phyloP scores from a whole-genome alignment of 2,888 invertebrate species.

The Chymomyza procnemis region DNA sequence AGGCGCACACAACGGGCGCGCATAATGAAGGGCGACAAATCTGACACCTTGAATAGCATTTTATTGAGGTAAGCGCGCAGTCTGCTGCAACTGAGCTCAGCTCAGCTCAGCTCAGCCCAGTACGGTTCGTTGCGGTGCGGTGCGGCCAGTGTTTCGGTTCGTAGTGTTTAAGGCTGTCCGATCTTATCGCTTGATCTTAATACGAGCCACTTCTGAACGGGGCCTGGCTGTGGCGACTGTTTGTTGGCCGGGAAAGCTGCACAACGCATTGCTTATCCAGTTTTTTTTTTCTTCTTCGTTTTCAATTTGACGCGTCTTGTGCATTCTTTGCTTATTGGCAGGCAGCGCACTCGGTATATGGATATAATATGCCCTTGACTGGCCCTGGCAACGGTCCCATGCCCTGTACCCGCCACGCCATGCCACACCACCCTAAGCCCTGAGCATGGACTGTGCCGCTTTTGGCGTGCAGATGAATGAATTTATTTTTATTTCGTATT shows the following conservation, averaged over 20 bases:
- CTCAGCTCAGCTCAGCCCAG: no score
- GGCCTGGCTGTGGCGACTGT: no score
- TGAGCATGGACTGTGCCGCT: background rate
- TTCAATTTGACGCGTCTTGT: slow-evolving; percentile 65
- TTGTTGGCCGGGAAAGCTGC: no score
- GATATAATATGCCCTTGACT: background rate
- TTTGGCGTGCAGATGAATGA: slow-evolving; percentile 30
- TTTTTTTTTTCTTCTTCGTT: slow-evolving; percentile 44
- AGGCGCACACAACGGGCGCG: slow-evolving; percentile 14
- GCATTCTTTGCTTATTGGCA: slow-evolving; percentile 68
- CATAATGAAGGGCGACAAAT: slow-evolving; percentile 79
- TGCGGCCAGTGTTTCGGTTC: no score
- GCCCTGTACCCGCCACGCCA: slow-evolving; percentile 2
- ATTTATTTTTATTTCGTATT: slow-evolving; percentile 9
- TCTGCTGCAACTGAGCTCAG: slow-evolving; percentile 8
- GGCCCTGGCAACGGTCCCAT: background rate
- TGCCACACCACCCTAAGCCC: slow-evolving; percentile 55
- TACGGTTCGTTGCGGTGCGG: slow-evolving; percentile 1
- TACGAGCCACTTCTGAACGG: slow-evolving; percentile 65
- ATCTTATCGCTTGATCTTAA: slow-evolving; percentile 77
- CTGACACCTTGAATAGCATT: slow-evolving; percentile 78
- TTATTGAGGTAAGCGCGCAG: slow-evolving; percentile 61
- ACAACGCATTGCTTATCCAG: slow-evolving; percentile 18
- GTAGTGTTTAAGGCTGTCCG: slow-evolving; percentile 44
- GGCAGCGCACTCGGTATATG: slow-evolving; percentile 29